Evolutionary conservation across 2,113 vertebrate species (phyloP).

Genomic region (Zapornia atra): DNA sequence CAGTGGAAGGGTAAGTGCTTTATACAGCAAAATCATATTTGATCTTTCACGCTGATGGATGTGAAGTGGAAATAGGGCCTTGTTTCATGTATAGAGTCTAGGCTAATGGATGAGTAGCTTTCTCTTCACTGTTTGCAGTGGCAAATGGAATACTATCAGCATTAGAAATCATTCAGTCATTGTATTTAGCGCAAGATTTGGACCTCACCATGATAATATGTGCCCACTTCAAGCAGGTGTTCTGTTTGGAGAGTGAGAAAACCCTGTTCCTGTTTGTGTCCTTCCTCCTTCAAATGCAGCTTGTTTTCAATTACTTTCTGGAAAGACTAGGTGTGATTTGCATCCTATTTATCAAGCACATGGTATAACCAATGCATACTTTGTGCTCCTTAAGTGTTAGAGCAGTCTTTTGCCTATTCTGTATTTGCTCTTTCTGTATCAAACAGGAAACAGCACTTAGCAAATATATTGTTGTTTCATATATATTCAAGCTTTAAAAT

Average conservation of each 20-base stretch:
- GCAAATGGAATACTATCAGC: not conserved
- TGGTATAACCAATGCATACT: not conserved
- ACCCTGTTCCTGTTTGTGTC: not conserved
- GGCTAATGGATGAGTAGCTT: not conserved
- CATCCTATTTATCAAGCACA: not conserved
- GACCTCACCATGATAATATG: not conserved
- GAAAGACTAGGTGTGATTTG: not conserved
- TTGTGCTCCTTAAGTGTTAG: not conserved
- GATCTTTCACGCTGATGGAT: not conserved
- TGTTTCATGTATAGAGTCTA: not conserved
- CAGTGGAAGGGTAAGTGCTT: not conserved
- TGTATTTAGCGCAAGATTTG: not conserved
- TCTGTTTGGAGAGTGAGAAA: not conserved
- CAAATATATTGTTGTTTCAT: not conserved
- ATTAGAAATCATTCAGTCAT: not conserved
- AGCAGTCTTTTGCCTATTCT: not conserved
- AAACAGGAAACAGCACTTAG: not conserved
- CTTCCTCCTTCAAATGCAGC: not conserved
- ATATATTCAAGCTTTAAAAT: slow-evolving; percentile 22
- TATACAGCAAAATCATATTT: not conserved
- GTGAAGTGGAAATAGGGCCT: not conserved
- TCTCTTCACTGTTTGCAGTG: not conserved
- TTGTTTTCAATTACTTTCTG: not conserved
- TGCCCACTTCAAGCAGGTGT: not conserved
- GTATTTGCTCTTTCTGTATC: slow-evolving; percentile 28